Evolutionary conservation across 2,888 invertebrate species (phyloP).

Genomic region (Helicoverpa assulta): DNA sequence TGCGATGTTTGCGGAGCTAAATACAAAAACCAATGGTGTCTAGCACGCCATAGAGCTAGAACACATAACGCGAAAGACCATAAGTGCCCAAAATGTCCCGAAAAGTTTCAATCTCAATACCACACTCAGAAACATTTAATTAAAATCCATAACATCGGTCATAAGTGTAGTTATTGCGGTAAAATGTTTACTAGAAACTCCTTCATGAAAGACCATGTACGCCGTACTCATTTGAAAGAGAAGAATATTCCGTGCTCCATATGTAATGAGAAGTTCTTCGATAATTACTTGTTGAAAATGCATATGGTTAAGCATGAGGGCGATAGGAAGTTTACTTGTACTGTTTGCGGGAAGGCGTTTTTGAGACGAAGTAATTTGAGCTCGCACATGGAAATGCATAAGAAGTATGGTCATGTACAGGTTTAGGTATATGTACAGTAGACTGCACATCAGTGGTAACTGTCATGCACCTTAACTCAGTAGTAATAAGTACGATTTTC

Average conservation of each 20-base stretch:
- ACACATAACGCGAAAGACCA: slow-evolving; percentile 82
- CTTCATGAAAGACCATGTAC: slow-evolving; percentile 84
- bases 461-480: too few relatives aligned
- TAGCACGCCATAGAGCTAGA: slow-evolving; percentile 82
- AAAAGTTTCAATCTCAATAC: slow-evolving; percentile 87
- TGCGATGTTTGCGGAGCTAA: slow-evolving; percentile 80
- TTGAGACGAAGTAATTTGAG: slow-evolving; percentile 90
- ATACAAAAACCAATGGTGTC: slow-evolving; percentile 81
- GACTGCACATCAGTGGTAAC: too few relatives aligned
- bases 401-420: slow-evolving; percentile 80
- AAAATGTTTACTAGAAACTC: slow-evolving; percentile 86
- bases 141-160: slow-evolving; percentile 83
- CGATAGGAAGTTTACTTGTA: slow-evolving; percentile 89
- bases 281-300: slow-evolving; percentile 80
- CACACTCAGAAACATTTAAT: slow-evolving; percentile 89
- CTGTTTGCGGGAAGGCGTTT: slow-evolving; percentile 90
- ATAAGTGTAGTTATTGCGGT: slow-evolving; percentile 81
- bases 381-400: slow-evolving; percentile 89
- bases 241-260: slow-evolving; percentile 83
- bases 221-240: slow-evolving; percentile 85
- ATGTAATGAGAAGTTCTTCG: slow-evolving; percentile 84
- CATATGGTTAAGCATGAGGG: slow-evolving; percentile 90
- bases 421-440: neutral
- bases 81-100: slow-evolving; percentile 83
- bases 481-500: too few relatives aligned